Base-by-base conservation (phyloP, 2,888 invertebrate species). In the Scaptomyza cyrtandrae region DNA sequence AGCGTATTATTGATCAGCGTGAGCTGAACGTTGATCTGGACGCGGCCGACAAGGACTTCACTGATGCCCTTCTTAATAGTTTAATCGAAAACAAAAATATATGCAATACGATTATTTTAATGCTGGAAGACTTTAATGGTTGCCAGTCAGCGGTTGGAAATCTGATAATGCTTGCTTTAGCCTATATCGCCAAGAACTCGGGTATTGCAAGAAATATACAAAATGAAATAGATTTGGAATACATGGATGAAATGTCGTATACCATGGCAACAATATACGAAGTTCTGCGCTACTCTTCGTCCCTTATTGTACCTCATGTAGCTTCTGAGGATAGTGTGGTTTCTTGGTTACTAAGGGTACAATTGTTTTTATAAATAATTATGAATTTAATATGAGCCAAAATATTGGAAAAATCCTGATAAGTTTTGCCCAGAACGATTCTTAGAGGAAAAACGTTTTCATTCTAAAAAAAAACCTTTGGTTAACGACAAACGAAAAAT, bases 221-320 rank as follows among this genome's bases (percentile, higher is more conserved):
- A 70, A 91, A 93, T 1, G 97, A 97, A 93, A 94, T 96, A 2
- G 95, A 96, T 67, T 91, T 97, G 0, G 92, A 94, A n/a, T 96
- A 97, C 75, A 94, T 95, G 84, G 92, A 93, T 0, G 91, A 91
- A 0, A 93, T 97, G 93, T 96, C 96, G 0, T 97, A 96, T 89
- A 96, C 96, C 0, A 96, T 97, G 92, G 97, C 96, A 0, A 95
- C 96, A 0, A 94, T 97, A 11, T 93, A 95, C 79, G 98, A 98
- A 92, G 95, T 96, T 0, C 91, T 97, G 0, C 92, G 98, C 55
- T 95, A 95, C 55, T 94, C 96, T 0, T 97, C 97, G 0, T 97
- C 97, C 0, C 97, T 97, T 0, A 97, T 98, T 61, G 97, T 98
- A 0, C 98, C 98, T 0, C 97, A 97, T 88, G 97, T 97, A 0